These are phyloP conservation scores for human DNA, from an alignment of 2,113 vertebrate genomes.

Conservation along the genomic window DNA sequence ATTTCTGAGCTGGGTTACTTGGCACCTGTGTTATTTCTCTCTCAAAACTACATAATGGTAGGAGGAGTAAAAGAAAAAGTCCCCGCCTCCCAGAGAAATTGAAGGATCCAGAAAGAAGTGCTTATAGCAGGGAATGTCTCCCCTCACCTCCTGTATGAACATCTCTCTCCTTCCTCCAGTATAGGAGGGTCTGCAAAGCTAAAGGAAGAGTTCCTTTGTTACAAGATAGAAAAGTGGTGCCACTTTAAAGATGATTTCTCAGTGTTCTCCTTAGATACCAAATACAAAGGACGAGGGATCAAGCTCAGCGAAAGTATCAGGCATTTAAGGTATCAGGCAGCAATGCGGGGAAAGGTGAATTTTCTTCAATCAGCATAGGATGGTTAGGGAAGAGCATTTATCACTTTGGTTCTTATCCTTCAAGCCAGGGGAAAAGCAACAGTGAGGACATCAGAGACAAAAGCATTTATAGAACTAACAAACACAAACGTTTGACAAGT, in stretches of 20 bases:
- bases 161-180: background rate
- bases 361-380: constrained; percentile 22
- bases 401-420: constrained; percentile 18
- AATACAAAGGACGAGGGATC: background rate
- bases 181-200: background rate
- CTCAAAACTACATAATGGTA: constrained; percentile 31
- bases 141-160: background rate
- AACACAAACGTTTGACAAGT: constrained; percentile 44
- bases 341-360: background rate
- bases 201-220: background rate
- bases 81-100: background rate
- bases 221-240: background rate
- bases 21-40: constrained; percentile 32
- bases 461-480: constrained; percentile 19
- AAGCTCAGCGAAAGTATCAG: background rate
- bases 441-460: constrained; percentile 23
- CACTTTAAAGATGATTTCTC: background rate
- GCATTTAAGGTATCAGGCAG: background rate
- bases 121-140: background rate
- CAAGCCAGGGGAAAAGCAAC: background rate
- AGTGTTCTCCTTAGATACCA: background rate
- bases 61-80: background rate
- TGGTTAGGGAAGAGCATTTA: background rate
- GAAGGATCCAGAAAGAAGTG: constrained; percentile 2
- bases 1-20: constrained; percentile 15